Base-by-base conservation (phyloP, 2,888 invertebrate species). In the Meta bourneti region DNA sequence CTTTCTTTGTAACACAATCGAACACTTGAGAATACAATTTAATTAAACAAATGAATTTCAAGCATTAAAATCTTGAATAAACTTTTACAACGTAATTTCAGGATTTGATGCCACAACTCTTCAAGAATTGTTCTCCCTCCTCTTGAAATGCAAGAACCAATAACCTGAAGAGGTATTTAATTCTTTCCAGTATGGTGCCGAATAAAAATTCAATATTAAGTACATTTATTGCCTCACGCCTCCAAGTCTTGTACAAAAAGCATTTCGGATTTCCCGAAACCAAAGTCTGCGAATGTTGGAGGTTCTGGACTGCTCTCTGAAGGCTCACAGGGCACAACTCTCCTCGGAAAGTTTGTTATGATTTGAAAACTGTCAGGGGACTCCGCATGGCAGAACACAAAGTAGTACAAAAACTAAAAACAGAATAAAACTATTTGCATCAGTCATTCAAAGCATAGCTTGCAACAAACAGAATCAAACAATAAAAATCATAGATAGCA, bases 331-430 rank as follows among this genome's bases (percentile, higher is more conserved):
- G 96, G 96, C 87, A 99, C 95, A 93, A 97, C 96, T 93, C 98
- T 96, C 94, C 98, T 97, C 0, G 99, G 99, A 95, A 98, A 99
- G 95, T 98, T 99, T 93, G 98, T 98, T 81, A 98, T 98, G 93
- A 99, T 98, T 96, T 99, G 98, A 95, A 99, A 99, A 94, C 97
- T 97, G 94, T 98, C 95, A 96, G 99, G 99, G 16, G 99, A 97
- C 94, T 97, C 97, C 6, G 98, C 98, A 95, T 99, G 98, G 94
- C 98, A 98, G 95, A 99, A 98, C 93, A 99, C 97, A 95, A 97
- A 99, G 95, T 98, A 97, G 95, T 98, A 98, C 93, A 99, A 96
- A 94, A 97, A 97, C 98, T 99, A 95, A 61, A 96, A 96, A 90
- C 75, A 90, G 92, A 87, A 79, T 11, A 72, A 54, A 89, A 87